A percentile compares a stretch with the other conserved stretches of the same genome.
These are phyloP conservation scores for Psix sp. DNA, from an alignment of 1,140 invertebrate species.

Conservation along the genomic window DNA sequence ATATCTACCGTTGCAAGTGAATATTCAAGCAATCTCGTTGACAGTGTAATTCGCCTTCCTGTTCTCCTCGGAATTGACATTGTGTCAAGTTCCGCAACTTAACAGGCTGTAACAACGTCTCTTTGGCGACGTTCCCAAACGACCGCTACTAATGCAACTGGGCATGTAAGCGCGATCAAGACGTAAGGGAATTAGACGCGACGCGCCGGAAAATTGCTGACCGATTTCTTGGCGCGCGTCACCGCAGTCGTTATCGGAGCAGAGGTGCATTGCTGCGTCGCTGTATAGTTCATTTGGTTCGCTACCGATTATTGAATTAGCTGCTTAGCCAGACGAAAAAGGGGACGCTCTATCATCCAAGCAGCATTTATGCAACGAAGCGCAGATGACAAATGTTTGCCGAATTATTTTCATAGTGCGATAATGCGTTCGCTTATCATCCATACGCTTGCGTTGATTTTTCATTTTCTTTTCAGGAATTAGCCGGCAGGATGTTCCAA, in stretches of 20 bases:
- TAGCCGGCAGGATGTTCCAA: neutral
- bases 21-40: constrained; percentile 12
- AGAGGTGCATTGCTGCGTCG: constrained; percentile 2
- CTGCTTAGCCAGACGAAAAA: constrained; percentile 3
- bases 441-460: constrained; percentile 24
- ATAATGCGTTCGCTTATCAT: constrained; percentile 34
- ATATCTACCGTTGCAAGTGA: neutral
- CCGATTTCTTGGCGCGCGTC: constrained; percentile 25
- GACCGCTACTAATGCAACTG: constrained; percentile 5
- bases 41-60: constrained; percentile 16
- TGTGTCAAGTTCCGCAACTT: constrained; percentile 14
- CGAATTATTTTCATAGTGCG: neutral
- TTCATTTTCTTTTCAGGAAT: constrained; percentile 19
- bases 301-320: constrained; percentile 43
- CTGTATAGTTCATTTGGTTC: constrained; percentile 18
- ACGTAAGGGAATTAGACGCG: constrained; percentile 31
- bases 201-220: constrained; percentile 32
- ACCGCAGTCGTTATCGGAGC: constrained; percentile 17
- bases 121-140: constrained; percentile 34
- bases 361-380: too few species aligned
- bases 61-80: constrained; percentile 15
- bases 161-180: too few species aligned
- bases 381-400: constrained; percentile 24
- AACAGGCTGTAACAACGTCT: constrained; percentile 31
- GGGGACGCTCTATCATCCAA: too few species aligned